Evolutionary conservation across 1,140 invertebrate species (phyloP).

Genomic region (Alviniconcha marisindica): DNA sequence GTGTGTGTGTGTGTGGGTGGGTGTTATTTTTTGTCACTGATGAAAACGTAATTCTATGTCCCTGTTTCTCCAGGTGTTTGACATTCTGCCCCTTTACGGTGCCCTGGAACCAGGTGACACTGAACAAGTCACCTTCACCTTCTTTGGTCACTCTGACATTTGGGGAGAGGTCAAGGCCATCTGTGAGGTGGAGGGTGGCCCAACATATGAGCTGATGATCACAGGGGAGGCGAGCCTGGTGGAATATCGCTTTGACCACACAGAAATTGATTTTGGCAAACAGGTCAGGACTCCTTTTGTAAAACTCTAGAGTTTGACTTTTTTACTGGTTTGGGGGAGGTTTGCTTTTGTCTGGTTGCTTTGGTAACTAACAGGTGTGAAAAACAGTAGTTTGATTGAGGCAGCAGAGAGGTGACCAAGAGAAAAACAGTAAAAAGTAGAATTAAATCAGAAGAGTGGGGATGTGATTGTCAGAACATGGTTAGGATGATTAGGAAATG

Average conservation of each 20-base stretch:
- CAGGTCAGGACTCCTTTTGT: slow-evolving; percentile 68
- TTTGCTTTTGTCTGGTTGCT: too few species aligned
- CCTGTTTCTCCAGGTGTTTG: slow-evolving; percentile 72
- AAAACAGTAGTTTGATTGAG: too few species aligned
- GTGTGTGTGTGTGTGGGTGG: too few species aligned
- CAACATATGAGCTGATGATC: slow-evolving; percentile 72
- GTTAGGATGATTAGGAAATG: too few species aligned
- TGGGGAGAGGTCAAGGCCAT: slow-evolving; percentile 72
- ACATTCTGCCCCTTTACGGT: slow-evolving; percentile 75
- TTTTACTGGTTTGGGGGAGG: not conserved
- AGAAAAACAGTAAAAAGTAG: too few species aligned
- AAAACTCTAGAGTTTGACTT: too few species aligned
- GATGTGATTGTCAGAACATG: too few species aligned
- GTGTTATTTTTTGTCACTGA: too few species aligned
- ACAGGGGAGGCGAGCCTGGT: slow-evolving; percentile 74
- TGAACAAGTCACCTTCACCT: slow-evolving; percentile 75
- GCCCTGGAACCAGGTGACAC: slow-evolving; percentile 74
- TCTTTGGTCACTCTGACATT: slow-evolving; percentile 75
- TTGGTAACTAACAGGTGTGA: too few species aligned
- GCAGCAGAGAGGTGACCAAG: too few species aligned
- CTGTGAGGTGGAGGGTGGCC: slow-evolving; percentile 75
- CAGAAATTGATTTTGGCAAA: slow-evolving; percentile 74
- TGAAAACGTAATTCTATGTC: too few species aligned
- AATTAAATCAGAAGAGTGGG: too few species aligned
- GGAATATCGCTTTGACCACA: slow-evolving; percentile 73